A percentile compares a stretch with the other conserved stretches of the same genome.
phyloP scores from a whole-genome alignment of 1,140 invertebrate species.

The Anadara kagoshimensis region DNA sequence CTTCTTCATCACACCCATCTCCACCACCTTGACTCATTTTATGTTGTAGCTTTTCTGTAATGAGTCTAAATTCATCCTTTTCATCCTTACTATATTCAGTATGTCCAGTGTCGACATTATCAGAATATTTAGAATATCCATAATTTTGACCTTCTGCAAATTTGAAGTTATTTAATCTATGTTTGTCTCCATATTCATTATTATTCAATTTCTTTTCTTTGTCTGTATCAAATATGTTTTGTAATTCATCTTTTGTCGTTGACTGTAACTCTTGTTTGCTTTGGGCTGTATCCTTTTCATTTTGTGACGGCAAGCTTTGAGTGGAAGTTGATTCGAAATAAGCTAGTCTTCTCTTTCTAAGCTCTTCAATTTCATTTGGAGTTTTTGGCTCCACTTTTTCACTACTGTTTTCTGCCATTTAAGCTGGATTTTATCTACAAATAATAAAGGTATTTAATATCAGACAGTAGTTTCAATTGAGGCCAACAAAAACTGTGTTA shows the following conservation, averaged over 20 bases:
- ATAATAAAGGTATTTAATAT: too few relatives aligned
- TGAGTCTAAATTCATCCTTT: neutral
- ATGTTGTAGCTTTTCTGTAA: neutral
- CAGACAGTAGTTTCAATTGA: too few relatives aligned
- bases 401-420: too few relatives aligned
- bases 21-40: neutral
- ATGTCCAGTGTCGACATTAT: neutral
- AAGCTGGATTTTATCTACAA: too few relatives aligned
- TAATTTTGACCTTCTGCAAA: neutral
- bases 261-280: neutral
- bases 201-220: neutral
- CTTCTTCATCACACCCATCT: constrained; percentile 26
- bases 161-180: neutral
- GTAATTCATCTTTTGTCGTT: neutral
- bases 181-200: neutral
- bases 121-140: neutral
- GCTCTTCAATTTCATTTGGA: constrained; percentile 18
- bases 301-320: neutral
- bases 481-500: too few relatives aligned
- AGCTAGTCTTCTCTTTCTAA: constrained; percentile 30
- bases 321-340: constrained; percentile 15
- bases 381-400: too few relatives aligned
- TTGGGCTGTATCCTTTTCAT: neutral
- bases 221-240: too few relatives aligned
- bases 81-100: neutral